Evolutionary conservation across 1,140 invertebrate genomes (phyloP), one percentile per base, ranked within the genome.

Genomic region (Danaus plexippus): DNA sequence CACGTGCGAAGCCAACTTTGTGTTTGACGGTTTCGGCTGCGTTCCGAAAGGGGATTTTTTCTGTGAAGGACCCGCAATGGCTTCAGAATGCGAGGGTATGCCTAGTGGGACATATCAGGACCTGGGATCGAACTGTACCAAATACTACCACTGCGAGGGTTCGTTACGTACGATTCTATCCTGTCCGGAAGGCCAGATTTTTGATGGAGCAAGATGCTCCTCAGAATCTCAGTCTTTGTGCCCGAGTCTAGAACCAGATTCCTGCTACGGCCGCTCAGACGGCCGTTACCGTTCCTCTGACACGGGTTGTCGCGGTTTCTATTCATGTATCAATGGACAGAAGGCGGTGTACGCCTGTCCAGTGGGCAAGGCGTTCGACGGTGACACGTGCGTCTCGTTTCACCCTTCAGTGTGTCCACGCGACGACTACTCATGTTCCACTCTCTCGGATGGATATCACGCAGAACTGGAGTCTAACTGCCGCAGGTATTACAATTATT

Each of bases 241-340:
- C 56, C 87, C 88, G 9, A 85, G 76, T 50, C 59, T 80, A n/a
- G 84, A 86, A n/a, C 71, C 66, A 18, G 87, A 90, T 55, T 88
- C 84, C 11, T 88, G 89, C 61, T 77, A 80, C 47, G 77, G 81
- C 1, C 85, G 88, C 18, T 48, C 79, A 8, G 88, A 91, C 67
- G 90, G 90, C 0, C 89, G 89, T 47, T 91, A 90, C 67, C 85
- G 87, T 2, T 88, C 91, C 47, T 74, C 75, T 8, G 84, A 83
- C 32, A 87, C 88, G 0, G 89, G 87, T 4, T 92, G 91, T 65
- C 83, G 88, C 10, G 88, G 88, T 10, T 91, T 91, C 73, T 91
- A 88, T 65, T 87, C 87, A 59, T 91, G 90, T 66, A 73, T 80
- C 8, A 77, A 75, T 18, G 89, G 89, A 0, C 82, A 88, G 53